Conservation (phyloP, 2,888 invertebrate species). For the Conistra vaccinii region DNA sequence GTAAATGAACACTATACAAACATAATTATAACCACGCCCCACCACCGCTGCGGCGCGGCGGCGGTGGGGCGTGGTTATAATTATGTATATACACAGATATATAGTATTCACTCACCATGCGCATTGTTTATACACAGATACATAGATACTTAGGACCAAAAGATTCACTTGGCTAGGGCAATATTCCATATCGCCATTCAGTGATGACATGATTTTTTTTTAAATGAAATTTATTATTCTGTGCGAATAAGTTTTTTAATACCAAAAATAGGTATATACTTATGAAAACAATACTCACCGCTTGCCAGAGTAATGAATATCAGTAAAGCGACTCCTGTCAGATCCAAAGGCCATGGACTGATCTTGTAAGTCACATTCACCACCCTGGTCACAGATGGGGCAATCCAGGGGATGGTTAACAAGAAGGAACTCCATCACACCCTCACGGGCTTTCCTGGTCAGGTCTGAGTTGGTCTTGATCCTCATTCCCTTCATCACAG, state of each 20-base stretch:
- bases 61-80: no score
- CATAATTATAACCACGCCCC: background rate
- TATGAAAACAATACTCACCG: conserved; percentile 87
- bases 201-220: background rate
- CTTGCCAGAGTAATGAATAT: conserved; percentile 97
- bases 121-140: background rate
- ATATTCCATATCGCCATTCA: background rate
- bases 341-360: conserved; percentile 99
- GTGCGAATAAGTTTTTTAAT: fast-evolving
- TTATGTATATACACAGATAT: no score
- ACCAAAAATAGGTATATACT: background rate
- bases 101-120: no score
- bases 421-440: conserved; percentile 99
- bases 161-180: background rate
- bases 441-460: conserved; percentile 93
- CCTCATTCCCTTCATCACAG: conserved; percentile 99
- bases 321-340: conserved; percentile 97
- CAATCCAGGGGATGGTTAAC: conserved; percentile 99
- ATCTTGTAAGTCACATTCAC: conserved; percentile 98
- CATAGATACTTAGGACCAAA: background rate
- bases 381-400: conserved; percentile 99
- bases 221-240: background rate
- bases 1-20: background rate
- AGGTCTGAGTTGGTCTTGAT: conserved; percentile 99
- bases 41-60: no score